phyloP scores from a whole-genome alignment of 1,140 invertebrate genomes.

The Meloidogyne chitwoodi region DNA sequence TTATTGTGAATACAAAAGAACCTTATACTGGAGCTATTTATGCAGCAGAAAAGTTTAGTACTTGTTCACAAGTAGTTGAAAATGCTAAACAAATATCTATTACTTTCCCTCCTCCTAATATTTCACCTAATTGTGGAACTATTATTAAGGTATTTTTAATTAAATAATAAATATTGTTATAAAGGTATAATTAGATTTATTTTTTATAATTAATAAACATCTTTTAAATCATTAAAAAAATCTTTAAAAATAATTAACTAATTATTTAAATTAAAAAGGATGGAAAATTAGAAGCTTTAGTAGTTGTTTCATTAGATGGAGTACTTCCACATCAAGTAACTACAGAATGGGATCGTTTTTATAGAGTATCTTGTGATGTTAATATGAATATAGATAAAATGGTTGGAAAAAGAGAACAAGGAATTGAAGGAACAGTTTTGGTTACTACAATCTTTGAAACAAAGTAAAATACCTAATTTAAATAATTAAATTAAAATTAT shows the following conservation, averaged over 20 bases:
- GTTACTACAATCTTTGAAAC: constrained; percentile 60
- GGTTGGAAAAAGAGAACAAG: neutral
- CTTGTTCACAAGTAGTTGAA: constrained; percentile 57
- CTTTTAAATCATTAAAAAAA: no score
- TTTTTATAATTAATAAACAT: no score
- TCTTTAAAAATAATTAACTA: no score
- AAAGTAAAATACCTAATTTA: constrained; percentile 9
- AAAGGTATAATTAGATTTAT: no score
- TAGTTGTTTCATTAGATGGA: constrained; percentile 58
- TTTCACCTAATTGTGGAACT: constrained; percentile 57
- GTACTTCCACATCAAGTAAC: constrained; percentile 59
- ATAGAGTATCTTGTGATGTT: constrained; percentile 56
- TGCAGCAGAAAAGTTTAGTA: constrained; percentile 58
- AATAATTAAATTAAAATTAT: neutral
- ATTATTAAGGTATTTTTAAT: constrained; percentile 42
- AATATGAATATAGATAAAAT: constrained; percentile 48
- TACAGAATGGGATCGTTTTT: constrained; percentile 60
- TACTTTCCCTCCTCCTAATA: constrained; percentile 58
- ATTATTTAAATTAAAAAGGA: constrained; percentile 39
- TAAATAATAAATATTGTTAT: no score
- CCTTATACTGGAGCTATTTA: constrained; percentile 60
- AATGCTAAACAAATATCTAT: constrained; percentile 60
- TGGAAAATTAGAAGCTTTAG: constrained; percentile 58
- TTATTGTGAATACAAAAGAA: constrained; percentile 60
- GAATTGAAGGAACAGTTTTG: constrained; percentile 50